phyloP scores from a whole-genome alignment of 35 echinoderm and acorn worm genomes.

The Apostichopus parvimensis region DNA sequence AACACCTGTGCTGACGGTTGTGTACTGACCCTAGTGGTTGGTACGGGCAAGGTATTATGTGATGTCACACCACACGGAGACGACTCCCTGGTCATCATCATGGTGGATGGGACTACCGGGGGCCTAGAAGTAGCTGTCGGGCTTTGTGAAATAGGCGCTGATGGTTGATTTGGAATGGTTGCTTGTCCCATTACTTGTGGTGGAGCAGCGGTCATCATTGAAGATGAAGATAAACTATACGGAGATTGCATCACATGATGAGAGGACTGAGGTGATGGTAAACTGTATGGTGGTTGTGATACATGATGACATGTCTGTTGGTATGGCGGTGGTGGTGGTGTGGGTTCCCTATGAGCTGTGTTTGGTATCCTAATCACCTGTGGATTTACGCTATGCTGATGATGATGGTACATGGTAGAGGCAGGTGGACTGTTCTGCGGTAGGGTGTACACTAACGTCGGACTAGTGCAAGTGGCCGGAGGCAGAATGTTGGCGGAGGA shows the following conservation, averaged over 20 bases:
- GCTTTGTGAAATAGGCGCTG: neutral
- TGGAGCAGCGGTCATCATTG: neutral
- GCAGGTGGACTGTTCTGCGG: neutral
- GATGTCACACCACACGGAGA: neutral
- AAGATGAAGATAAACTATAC: neutral
- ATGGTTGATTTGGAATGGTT: neutral
- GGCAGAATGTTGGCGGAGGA: constrained; percentile 16
- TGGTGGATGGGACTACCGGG: neutral
- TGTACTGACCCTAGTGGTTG: neutral
- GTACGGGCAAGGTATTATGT: neutral
- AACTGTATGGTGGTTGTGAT: neutral
- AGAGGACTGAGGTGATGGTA: neutral
- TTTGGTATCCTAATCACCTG: constrained; percentile 12
- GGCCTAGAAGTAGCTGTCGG: neutral
- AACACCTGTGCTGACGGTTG: neutral
- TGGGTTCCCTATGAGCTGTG: neutral
- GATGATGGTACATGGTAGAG: neutral
- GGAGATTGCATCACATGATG: neutral
- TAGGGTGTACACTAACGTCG: constrained; percentile 3
- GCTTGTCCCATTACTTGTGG: constrained; percentile 1
- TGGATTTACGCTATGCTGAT: constrained; percentile 4
- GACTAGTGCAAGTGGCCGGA: neutral
- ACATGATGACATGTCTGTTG: neutral
- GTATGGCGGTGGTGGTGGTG: neutral
- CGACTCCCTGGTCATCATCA: neutral